These are phyloP conservation scores for Drosophila pectinifera DNA, from an alignment of 1,140 invertebrate species.

Conservation along the genomic window DNA sequence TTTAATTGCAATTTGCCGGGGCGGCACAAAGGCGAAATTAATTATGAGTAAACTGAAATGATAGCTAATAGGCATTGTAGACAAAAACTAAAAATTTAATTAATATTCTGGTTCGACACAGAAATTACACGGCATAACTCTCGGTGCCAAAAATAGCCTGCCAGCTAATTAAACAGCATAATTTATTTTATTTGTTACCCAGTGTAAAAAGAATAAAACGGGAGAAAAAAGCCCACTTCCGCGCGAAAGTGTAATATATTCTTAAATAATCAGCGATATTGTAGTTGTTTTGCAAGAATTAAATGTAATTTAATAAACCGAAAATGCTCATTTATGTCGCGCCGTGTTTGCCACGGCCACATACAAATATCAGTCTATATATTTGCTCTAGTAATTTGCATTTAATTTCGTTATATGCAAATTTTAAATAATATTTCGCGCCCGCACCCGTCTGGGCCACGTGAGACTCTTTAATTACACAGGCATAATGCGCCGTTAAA, in stretches of 20 bases:
- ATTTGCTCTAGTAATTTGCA: slow-evolving; percentile 65
- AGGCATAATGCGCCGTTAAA: slow-evolving; percentile 38
- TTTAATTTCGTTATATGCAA: slow-evolving; percentile 68
- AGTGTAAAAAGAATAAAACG: slow-evolving; percentile 11
- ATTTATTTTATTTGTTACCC: slow-evolving; percentile 63
- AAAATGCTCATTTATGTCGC: slow-evolving; percentile 48
- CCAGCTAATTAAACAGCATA: slow-evolving; percentile 66
- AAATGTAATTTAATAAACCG: slow-evolving; percentile 68
- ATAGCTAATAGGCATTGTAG: slow-evolving; percentile 31
- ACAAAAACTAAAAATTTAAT: slow-evolving; percentile 56
- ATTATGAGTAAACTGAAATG: slow-evolving; percentile 50
- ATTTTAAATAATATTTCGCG: slow-evolving; percentile 56
- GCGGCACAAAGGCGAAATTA: slow-evolving; percentile 41
- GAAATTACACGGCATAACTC: slow-evolving; percentile 33
- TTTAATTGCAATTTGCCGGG: slow-evolving; percentile 52
- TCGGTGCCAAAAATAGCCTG: slow-evolving; percentile 39
- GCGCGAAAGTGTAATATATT: slow-evolving; percentile 24
- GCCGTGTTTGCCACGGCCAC: slow-evolving; percentile 22
- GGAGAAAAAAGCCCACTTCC: slow-evolving; percentile 4
- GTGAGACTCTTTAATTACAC: slow-evolving; percentile 59
- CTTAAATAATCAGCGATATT: slow-evolving; percentile 8
- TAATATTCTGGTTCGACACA: slow-evolving; percentile 32
- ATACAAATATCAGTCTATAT: slow-evolving; percentile 33
- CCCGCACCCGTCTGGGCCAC: slow-evolving; percentile 1
- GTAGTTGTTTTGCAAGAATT: slow-evolving; percentile 45